Conservation (phyloP, 2,888 invertebrate species). For the Timema podura region DNA sequence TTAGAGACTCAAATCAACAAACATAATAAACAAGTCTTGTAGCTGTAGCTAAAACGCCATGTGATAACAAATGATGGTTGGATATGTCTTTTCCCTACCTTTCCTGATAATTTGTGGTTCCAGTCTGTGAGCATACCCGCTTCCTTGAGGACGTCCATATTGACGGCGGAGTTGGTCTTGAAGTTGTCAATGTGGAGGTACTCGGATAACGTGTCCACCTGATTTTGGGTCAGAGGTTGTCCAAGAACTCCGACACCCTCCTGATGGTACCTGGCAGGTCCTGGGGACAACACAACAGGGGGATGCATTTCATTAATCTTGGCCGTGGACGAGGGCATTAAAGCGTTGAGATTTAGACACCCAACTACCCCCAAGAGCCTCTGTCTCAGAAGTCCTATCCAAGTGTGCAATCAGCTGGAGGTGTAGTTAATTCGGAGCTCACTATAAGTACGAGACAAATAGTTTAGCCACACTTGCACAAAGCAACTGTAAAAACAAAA, state of each 20-base stretch:
- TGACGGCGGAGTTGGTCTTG: conserved; percentile 74
- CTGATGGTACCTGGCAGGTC: conserved; percentile 56
- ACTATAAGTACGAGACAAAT: too few relatives aligned
- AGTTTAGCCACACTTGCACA: too few relatives aligned
- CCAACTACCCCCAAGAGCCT: too few relatives aligned
- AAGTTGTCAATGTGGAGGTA: conserved; percentile 81
- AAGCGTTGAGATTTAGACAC: too few relatives aligned
- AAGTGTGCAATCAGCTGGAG: too few relatives aligned
- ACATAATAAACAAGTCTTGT: not conserved
- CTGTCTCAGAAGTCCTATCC: too few relatives aligned
- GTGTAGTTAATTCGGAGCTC: too few relatives aligned
- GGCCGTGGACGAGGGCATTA: too few relatives aligned
- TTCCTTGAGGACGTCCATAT: conserved; percentile 60
- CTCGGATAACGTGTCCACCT: conserved; percentile 58
- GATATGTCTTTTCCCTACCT: conserved; percentile 47
- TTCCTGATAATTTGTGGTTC: conserved; percentile 64
- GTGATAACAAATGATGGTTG: not conserved
- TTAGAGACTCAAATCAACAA: not conserved
- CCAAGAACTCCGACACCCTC: conserved; percentile 60
- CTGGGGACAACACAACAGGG: conserved; percentile 40
- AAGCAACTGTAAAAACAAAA: too few relatives aligned
- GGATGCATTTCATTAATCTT: too few relatives aligned
- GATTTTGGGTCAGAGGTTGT: conserved; percentile 46
- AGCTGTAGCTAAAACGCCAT: not conserved
- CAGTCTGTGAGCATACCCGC: conserved; percentile 56